Conservation (phyloP, 2,113 vertebrate genomes). For the Neolamprologus ventralis region DNA sequence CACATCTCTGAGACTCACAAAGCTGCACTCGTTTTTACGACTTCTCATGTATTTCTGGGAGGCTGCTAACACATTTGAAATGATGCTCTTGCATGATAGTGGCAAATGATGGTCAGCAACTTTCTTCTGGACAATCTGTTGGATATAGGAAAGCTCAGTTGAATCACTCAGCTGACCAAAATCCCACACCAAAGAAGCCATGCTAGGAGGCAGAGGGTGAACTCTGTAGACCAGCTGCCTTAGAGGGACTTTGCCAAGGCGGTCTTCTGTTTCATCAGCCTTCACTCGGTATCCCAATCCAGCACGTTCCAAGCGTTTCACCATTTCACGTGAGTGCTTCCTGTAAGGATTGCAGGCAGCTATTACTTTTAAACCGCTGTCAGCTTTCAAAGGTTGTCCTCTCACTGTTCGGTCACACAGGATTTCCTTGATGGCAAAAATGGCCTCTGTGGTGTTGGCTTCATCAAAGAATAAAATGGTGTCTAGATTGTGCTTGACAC, state of each 20-base stretch:
- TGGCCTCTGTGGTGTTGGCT: slow-evolving; percentile 77
- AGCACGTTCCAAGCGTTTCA: slow-evolving; percentile 70
- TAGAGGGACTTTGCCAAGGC: slow-evolving; percentile 72
- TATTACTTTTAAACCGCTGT: slow-evolving; percentile 70
- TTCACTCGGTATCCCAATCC: slow-evolving; percentile 75
- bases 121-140: slow-evolving; percentile 68
- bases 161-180: slow-evolving; percentile 75
- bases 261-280: slow-evolving; percentile 70
- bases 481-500: slow-evolving; percentile 45
- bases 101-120: slow-evolving; percentile 34
- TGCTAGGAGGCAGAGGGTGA: slow-evolving; percentile 74
- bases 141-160: slow-evolving; percentile 69
- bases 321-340: slow-evolving; percentile 64
- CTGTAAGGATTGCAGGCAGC: slow-evolving; percentile 78
- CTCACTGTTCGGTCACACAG: slow-evolving; percentile 71
- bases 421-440: slow-evolving; percentile 77
- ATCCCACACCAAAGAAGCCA: slow-evolving; percentile 76
- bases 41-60: slow-evolving; percentile 71
- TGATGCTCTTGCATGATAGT: neutral
- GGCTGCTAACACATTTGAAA: slow-evolving; percentile 61
- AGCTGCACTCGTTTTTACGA: slow-evolving; percentile 71
- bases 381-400: slow-evolving; percentile 54
- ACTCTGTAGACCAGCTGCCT: slow-evolving; percentile 75
- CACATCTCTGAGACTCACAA: slow-evolving; percentile 76
- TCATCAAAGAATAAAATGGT: slow-evolving; percentile 78